phyloP scores from a whole-genome alignment of 1,140 invertebrate genomes.

The Tachypleus tridentatus region DNA sequence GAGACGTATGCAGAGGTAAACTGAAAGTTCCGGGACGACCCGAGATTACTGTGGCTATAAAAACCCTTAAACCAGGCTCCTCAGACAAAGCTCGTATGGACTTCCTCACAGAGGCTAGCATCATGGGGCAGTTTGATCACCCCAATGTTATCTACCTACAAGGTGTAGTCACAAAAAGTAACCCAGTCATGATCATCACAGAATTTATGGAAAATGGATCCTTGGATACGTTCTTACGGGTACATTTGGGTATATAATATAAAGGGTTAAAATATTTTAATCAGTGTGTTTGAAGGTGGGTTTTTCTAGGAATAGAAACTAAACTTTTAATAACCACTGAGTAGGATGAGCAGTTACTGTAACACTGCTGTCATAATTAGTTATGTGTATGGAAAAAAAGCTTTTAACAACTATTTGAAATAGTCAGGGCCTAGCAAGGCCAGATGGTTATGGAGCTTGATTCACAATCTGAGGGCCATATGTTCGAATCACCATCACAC shows the following conservation, averaged over 20 bases:
- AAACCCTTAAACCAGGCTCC: conserved; percentile 91
- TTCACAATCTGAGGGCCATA: too few species aligned
- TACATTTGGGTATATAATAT: conserved; percentile 31
- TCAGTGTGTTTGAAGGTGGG: too few species aligned
- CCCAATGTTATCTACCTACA: conserved; percentile 98
- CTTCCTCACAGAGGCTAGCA: conserved; percentile 90
- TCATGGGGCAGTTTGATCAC: conserved; percentile 99
- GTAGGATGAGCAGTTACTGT: too few species aligned
- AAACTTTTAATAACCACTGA: too few species aligned
- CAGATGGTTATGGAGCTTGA: too few species aligned
- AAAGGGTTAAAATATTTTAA: too few species aligned
- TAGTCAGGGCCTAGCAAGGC: too few species aligned
- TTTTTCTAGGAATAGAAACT: too few species aligned
- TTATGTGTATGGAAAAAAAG: too few species aligned
- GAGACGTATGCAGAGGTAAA: conserved; percentile 91
- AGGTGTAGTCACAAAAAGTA: conserved; percentile 97
- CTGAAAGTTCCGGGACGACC: conserved; percentile 62
- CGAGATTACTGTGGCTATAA: conserved; percentile 75
- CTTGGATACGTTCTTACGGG: conserved; percentile 91
- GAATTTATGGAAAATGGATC: conserved; percentile 99
- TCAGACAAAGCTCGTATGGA: conserved; percentile 91
- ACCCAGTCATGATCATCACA: conserved; percentile 99
- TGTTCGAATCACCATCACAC: too few species aligned
- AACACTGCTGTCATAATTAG: too few species aligned
- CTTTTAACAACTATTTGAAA: too few species aligned